Evolutionary conservation across 2,797 vertebrate genomes (phyloP).

Genomic region (Hyperoplus lanceolatus): DNA sequence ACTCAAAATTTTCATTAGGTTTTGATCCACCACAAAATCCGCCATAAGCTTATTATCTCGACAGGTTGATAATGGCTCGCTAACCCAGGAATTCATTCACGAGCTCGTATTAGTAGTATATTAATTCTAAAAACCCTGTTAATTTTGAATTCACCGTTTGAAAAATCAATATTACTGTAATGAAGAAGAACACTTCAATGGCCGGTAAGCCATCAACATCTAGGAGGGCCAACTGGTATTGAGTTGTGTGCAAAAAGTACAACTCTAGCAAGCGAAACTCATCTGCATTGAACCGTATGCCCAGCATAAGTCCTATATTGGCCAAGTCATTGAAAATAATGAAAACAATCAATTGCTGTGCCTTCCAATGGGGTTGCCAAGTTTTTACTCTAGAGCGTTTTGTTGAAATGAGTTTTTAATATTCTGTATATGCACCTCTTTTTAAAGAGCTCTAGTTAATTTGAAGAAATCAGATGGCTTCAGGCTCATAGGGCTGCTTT

Average conservation of each 20-base stretch:
- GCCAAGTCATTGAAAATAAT: conserved; percentile 50
- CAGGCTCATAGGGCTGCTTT: conserved; percentile 2
- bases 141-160: conserved; percentile 45
- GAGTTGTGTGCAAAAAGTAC: conserved; percentile 26
- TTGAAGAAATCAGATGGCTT: conserved; percentile 41
- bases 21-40: conserved; percentile 47
- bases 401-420: conserved; percentile 36
- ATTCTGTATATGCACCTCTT: conserved; percentile 23
- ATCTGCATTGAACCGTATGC: conserved; percentile 28
- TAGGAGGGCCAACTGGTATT: not conserved
- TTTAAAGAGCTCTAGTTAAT: conserved; percentile 42
- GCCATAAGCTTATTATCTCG: conserved; percentile 59
- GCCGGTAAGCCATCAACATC: not conserved
- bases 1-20: conserved; percentile 53
- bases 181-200: not conserved
- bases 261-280: conserved; percentile 19
- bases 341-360: conserved; percentile 42
- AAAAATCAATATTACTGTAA: conserved; percentile 25
- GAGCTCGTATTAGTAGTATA: conserved; percentile 47
- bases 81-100: conserved; percentile 66
- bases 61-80: conserved; percentile 68
- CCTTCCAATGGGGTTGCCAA: conserved; percentile 42
- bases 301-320: conserved; percentile 10
- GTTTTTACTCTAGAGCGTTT: conserved; percentile 28
- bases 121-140: conserved; percentile 53